Percentiles rank a stretch among this genome's conserved stretches.
These are phyloP conservation scores for Catostylus mosaicus DNA, from an alignment of 30 jellyfish, hydroid and myxozoan genomes.

Conservation along the genomic window DNA sequence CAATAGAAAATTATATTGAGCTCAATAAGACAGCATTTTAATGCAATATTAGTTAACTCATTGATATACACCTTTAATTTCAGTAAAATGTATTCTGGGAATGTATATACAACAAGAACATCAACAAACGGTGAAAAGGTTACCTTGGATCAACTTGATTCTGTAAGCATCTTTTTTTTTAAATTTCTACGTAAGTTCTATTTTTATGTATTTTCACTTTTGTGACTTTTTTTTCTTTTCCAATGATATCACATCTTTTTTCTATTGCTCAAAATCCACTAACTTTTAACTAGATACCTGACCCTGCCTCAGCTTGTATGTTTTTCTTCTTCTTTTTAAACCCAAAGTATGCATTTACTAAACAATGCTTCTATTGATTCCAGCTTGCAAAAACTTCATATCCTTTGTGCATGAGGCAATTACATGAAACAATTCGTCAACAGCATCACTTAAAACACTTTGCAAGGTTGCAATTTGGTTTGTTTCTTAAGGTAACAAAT, in stretches of 20 bases:
- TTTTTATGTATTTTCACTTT: too few relatives aligned
- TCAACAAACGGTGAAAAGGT: slow-evolving; percentile 77
- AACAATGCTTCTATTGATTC: background rate
- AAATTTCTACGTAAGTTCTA: too few relatives aligned
- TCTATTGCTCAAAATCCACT: too few relatives aligned
- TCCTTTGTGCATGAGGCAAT: slow-evolving; percentile 94
- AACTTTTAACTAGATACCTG: too few relatives aligned
- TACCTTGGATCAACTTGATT: slow-evolving; percentile 80
- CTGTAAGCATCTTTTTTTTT: slow-evolving; percentile 62
- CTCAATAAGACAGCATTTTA: too few relatives aligned
- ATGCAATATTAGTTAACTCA: too few relatives aligned
- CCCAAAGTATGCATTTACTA: background rate
- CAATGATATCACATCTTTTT: too few relatives aligned
- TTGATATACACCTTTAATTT: background rate
- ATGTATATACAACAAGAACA: slow-evolving; percentile 63
- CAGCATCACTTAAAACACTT: slow-evolving; percentile 88
- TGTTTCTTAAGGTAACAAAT: slow-evolving; percentile 80
- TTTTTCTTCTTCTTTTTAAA: background rate
- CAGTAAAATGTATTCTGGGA: slow-evolving; percentile 90
- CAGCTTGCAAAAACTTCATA: slow-evolving; percentile 77
- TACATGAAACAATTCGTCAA: slow-evolving; percentile 85
- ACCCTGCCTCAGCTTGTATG: background rate
- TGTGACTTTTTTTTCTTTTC: too few relatives aligned
- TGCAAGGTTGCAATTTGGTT: slow-evolving; percentile 95
- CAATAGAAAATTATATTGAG: too few relatives aligned